Percentiles rank a stretch among this genome's conserved stretches.
Evolutionary conservation across 2,888 invertebrate genomes (phyloP).

Genomic region (Epistrophe grossulariae): DNA sequence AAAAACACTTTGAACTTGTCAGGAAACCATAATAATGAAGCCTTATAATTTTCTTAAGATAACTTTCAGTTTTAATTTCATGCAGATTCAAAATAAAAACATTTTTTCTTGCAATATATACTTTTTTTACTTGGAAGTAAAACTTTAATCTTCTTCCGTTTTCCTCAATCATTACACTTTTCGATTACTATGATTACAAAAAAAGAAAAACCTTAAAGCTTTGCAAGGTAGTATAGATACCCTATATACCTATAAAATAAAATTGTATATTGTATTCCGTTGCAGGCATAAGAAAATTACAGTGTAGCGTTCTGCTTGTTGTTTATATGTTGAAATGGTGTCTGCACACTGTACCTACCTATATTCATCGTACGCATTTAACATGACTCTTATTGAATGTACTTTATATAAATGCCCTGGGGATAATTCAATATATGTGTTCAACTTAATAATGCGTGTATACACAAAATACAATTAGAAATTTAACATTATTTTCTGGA

Average conservation of each 20-base stretch:
- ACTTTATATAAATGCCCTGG: conserved; percentile 36
- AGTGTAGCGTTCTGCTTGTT: conserved; percentile 8
- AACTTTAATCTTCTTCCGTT: conserved; percentile 13
- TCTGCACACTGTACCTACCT: background rate
- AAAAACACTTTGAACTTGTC: conserved; percentile 14
- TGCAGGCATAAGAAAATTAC: conserved; percentile 35
- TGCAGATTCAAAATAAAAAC: background rate
- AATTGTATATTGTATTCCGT: background rate
- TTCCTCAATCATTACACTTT: conserved; percentile 25
- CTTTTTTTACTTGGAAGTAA: conserved; percentile 5
- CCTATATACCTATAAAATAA: background rate
- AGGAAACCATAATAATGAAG: background rate
- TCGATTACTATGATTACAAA: conserved; percentile 47
- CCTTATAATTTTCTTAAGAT: conserved; percentile 3
- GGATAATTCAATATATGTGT: conserved; percentile 32
- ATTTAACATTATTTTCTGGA: too few species aligned
- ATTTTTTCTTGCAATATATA: background rate
- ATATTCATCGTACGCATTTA: too few species aligned
- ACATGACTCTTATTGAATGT: conserved; percentile 1
- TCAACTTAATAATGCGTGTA: conserved; percentile 12
- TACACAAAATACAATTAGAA: too few species aligned
- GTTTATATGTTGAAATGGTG: conserved; percentile 9
- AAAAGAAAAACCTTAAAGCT: conserved; percentile 22
- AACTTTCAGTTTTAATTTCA: background rate
- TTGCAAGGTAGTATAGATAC: background rate